Evolutionary conservation across 2,888 invertebrate species (phyloP).

Genomic region (Lagria hirta): DNA sequence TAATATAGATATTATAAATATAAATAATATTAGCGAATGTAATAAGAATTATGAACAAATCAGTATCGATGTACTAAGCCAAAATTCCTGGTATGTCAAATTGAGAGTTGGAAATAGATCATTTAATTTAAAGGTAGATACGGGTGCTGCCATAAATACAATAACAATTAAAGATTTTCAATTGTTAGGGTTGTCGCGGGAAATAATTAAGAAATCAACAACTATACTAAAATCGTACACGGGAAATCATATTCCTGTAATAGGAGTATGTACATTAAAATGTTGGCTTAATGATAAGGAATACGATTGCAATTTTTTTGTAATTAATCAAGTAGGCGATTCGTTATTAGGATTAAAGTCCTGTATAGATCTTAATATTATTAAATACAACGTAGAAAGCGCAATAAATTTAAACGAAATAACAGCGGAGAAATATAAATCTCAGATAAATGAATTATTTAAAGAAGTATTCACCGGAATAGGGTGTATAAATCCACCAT

Average conservation of each 20-base stretch:
- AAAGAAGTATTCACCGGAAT: conserved; percentile 22
- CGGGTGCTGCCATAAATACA: conserved; percentile 26
- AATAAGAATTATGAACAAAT: not conserved
- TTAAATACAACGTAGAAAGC: too few relatives aligned
- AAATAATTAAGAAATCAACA: too few relatives aligned
- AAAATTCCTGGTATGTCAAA: conserved; percentile 8
- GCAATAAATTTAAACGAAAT: not conserved
- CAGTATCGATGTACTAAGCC: not conserved
- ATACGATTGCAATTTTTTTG: conserved; percentile 3
- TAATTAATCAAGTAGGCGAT: not conserved
- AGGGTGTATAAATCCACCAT: conserved; percentile 21
- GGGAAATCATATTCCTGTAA: conserved; percentile 20
- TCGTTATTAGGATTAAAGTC: not conserved
- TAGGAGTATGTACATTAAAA: conserved; percentile 23
- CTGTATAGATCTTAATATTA: conserved; percentile 5
- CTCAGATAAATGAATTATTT: conserved; percentile 3
- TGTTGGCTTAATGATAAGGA: conserved; percentile 9
- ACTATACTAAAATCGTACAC: too few relatives aligned
- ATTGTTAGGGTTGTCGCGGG: too few relatives aligned
- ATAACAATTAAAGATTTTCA: too few relatives aligned
- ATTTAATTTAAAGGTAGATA: conserved; percentile 16
- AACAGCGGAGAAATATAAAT: not conserved
- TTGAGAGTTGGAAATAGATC: conserved; percentile 20
- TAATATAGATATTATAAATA: conserved; percentile 2
- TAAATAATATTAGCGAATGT: not conserved